phyloP scores from a whole-genome alignment of 2,797 vertebrate species.

The Malurus leucopterus region DNA sequence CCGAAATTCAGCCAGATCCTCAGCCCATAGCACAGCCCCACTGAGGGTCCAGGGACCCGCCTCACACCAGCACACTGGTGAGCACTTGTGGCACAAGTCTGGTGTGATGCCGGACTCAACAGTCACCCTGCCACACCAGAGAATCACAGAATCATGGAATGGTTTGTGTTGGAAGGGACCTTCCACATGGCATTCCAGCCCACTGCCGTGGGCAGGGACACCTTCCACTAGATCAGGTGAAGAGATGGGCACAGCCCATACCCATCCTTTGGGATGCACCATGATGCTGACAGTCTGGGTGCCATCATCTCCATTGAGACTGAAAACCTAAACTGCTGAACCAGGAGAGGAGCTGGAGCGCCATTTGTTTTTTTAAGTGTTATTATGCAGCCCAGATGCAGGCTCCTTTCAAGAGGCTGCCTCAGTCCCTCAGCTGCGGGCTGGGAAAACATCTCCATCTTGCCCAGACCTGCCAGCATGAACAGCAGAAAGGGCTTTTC shows the following conservation, averaged over 20 bases:
- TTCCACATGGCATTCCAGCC: neutral
- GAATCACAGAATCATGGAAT: neutral
- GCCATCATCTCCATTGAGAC: neutral
- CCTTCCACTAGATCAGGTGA: neutral
- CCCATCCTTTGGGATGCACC: neutral
- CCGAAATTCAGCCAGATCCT: neutral
- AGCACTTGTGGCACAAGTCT: rapidly evolving
- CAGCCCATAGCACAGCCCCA: rapidly evolving
- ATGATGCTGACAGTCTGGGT: rapidly evolving
- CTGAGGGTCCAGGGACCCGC: rapidly evolving
- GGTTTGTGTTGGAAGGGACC: neutral
- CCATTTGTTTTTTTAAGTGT: neutral
- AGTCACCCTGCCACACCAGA: neutral
- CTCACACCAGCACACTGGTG: rapidly evolving
- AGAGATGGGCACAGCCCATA: rapidly evolving
- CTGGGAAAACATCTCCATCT: neutral
- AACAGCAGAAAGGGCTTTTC: neutral
- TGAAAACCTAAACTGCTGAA: neutral
- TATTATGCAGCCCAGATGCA: neutral
- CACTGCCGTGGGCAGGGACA: neutral
- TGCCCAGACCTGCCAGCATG: rapidly evolving
- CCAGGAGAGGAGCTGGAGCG: neutral
- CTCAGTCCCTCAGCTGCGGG: neutral
- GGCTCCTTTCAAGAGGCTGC: neutral
- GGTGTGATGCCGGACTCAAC: rapidly evolving